phyloP scores from a whole-genome alignment of 2,797 vertebrate species.

The Periophthalmus magnuspinnatus region DNA sequence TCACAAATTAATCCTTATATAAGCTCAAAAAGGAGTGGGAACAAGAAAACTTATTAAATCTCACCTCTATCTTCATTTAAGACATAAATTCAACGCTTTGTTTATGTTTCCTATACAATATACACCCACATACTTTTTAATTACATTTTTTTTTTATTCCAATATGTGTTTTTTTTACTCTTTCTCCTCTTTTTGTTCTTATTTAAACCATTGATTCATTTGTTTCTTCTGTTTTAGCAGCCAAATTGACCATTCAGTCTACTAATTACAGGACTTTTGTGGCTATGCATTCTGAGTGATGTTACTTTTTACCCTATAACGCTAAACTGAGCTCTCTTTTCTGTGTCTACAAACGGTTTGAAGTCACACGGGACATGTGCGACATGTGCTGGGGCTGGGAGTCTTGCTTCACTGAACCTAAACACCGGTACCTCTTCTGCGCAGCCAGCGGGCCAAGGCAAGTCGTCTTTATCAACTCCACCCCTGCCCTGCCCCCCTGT shows the following conservation, averaged over 20 bases:
- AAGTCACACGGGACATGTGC: conserved; percentile 49
- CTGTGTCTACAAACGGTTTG: not conserved
- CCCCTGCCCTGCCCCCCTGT: conserved; percentile 59
- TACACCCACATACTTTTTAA: not conserved
- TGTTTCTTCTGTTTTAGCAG: not conserved
- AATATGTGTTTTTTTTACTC: not conserved
- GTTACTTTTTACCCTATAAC: not conserved
- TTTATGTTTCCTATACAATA: too few species aligned
- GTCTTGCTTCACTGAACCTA: conserved; percentile 62
- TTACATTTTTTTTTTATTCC: not conserved
- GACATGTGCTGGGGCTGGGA: conserved; percentile 21
- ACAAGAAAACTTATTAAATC: too few species aligned
- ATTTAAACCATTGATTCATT: not conserved
- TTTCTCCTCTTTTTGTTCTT: not conserved
- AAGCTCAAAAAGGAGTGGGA: too few species aligned
- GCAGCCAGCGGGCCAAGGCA: conserved; percentile 66
- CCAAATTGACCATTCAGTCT: not conserved
- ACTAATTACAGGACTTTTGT: not conserved
- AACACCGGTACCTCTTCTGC: conserved; percentile 66
- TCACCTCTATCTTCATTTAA: too few species aligned
- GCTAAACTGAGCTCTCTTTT: not conserved
- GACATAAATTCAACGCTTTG: too few species aligned
- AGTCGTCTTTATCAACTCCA: conserved; percentile 72
- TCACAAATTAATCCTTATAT: too few species aligned
- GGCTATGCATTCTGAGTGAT: not conserved